Evolutionary conservation across 2,888 invertebrate genomes (phyloP).

Genomic region (Hirtodrosophila confusa): DNA sequence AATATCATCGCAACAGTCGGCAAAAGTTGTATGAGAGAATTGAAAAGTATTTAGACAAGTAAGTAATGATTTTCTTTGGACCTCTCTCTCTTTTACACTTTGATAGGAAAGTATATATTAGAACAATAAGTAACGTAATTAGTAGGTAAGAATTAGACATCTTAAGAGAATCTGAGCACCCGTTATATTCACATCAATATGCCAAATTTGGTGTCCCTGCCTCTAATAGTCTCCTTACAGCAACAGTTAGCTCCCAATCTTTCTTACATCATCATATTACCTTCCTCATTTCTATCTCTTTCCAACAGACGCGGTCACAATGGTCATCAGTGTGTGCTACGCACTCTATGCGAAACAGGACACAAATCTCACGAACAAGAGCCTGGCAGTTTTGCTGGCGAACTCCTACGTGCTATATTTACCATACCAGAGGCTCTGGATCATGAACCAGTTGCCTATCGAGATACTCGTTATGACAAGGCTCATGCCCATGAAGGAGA

Average conservation of each 20-base stretch:
- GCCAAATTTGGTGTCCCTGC: too few species aligned
- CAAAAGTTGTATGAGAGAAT: constrained; percentile 82
- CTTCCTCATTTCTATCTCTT: neutral
- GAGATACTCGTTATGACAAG: constrained; percentile 75
- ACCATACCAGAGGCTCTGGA: constrained; percentile 81
- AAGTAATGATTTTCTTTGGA: constrained; percentile 46
- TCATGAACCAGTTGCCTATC: constrained; percentile 55
- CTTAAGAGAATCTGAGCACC: too few species aligned
- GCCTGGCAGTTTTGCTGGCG: constrained; percentile 82
- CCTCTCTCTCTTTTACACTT: too few species aligned
- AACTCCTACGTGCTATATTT: constrained; percentile 82
- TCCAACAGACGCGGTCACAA: constrained; percentile 78
- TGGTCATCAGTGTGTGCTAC: constrained; percentile 85
- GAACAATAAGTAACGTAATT: too few species aligned
- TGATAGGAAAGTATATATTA: too few species aligned
- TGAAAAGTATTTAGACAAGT: constrained; percentile 83
- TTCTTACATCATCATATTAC: too few species aligned
- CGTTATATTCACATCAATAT: too few species aligned
- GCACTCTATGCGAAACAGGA: constrained; percentile 85
- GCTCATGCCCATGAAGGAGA: constrained; percentile 74
- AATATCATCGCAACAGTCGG: constrained; percentile 81
- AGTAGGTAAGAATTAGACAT: too few species aligned
- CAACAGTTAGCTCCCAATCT: too few species aligned
- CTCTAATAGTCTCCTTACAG: too few species aligned
- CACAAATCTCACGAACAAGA: constrained; percentile 76